phyloP scores from a whole-genome alignment of 2,888 invertebrate genomes.

The Hermodice carunculata region DNA sequence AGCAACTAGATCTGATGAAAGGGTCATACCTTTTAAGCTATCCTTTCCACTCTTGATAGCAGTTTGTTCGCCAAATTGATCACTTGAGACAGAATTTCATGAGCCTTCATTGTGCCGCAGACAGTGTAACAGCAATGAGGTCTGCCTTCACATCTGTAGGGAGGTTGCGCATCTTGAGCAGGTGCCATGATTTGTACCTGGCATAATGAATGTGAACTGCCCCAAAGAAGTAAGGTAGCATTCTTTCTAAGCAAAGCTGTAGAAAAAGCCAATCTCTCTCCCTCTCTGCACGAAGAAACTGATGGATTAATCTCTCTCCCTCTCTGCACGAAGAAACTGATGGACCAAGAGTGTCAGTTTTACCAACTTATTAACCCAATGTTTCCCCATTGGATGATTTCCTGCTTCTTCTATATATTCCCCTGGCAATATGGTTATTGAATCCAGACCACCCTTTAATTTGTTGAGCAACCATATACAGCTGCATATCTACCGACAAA shows the following conservation, averaged over 20 bases:
- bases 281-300: too few relatives aligned
- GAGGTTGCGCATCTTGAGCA: constrained; percentile 2
- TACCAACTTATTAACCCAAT: constrained; percentile 2
- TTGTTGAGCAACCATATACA: constrained; percentile 22
- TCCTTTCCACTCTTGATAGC: too few relatives aligned
- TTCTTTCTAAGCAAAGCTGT: constrained; percentile 11
- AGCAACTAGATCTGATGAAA: background rate
- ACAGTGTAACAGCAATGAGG: too few relatives aligned
- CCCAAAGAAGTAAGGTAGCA: constrained; percentile 17
- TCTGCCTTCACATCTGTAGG: background rate
- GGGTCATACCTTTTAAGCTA: background rate
- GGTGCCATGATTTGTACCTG: constrained; percentile 9
- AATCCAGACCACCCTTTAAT: too few relatives aligned
- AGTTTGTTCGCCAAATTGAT: too few relatives aligned
- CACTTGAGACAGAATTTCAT: too few relatives aligned
- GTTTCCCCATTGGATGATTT: background rate
- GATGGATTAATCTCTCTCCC: too few relatives aligned
- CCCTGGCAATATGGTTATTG: too few relatives aligned
- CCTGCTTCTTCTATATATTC: constrained; percentile 11
- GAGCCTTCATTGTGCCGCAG: too few relatives aligned
- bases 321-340: too few relatives aligned
- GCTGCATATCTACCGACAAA: constrained; percentile 7
- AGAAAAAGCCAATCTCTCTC: constrained; percentile 24
- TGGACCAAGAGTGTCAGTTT: background rate
- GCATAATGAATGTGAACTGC: constrained; percentile 15